Base-by-base conservation (phyloP, 2,797 vertebrate species). In the Hyperoplus immaculatus region DNA sequence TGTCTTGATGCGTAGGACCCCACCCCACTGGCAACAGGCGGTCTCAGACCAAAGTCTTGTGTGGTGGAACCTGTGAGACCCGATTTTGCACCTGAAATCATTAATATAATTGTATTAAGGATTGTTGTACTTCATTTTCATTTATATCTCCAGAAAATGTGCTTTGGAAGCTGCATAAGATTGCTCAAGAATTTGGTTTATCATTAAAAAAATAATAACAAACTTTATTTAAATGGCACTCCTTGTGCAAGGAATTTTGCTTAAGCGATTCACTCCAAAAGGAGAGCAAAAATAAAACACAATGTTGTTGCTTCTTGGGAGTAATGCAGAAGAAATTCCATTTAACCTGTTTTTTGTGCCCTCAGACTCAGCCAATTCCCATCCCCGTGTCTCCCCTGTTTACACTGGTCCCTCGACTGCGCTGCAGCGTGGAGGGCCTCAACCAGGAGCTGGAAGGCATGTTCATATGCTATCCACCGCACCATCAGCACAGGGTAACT, bases 381-480 rank as follows among this genome's bases (percentile, higher is more conserved):
- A 93, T 93, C 73, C 91, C 94, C n/a, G 87, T 87, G 0, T 36
- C 84, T 11, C 92, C 90, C 80, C 91, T 68, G 5, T 93, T 86
- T 18, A 94, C 93, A 8, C 89, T 96, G 81, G 96, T 96, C 77
- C 95, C 96, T 66, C 96, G 95, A 63, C 93, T 97, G 81, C 94
- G 96, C 53, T 95, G 95, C 89, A 98, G 97, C 50, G 93, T 97
- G 65, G 97, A 98, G 77, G 96, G 96, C 61, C 95, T 98, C 51
- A 97, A 97, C 91, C 96, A 96, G 86, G 97, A 98, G 88, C 94
- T 98, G 87, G 97, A 98, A 77, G 97, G 96, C 69, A 95, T 95
- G 63, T 97, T 97, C 85, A 95, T 97, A 90, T 96, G 94, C 85
- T 96, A 96, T 58, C 94, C 95, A 47, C 93, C 91, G 0, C 94